Evolutionary conservation across 2,113 vertebrate species (phyloP).

Genomic region (Zonotrichia leucophrys): DNA sequence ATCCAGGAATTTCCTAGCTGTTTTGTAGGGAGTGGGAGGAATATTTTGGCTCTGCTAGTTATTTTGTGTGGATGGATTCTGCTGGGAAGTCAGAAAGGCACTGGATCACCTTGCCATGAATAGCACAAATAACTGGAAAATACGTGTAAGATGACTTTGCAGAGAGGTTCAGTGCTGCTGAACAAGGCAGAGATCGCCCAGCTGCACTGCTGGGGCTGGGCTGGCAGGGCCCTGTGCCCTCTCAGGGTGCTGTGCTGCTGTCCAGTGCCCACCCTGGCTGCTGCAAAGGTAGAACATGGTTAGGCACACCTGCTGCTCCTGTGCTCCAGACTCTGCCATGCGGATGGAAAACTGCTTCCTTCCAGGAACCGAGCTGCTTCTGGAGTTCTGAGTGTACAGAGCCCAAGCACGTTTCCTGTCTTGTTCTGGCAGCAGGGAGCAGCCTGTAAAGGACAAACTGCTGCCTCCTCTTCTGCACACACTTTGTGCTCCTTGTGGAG

Average conservation of each 20-base stretch:
- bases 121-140: neutral
- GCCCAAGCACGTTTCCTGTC: fast-evolving
- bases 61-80: neutral
- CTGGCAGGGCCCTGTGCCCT: neutral
- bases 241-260: neutral
- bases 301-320: fast-evolving
- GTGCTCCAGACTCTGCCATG: fast-evolving
- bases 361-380: fast-evolving
- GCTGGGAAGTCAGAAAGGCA: neutral
- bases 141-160: fast-evolving
- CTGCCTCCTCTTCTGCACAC: neutral
- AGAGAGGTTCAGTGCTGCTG: neutral
- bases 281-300: fast-evolving
- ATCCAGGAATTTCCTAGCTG: neutral
- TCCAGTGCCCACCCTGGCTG: fast-evolving
- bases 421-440: neutral
- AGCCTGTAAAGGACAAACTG: fast-evolving
- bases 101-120: neutral
- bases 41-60: neutral
- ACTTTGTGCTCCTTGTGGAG: neutral
- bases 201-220: too few relatives aligned
- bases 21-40: neutral
- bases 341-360: neutral
- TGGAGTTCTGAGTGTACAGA: fast-evolving
- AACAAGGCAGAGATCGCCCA: fast-evolving